Conservation (phyloP, 2,113 vertebrate species). For the Polyodon spathula region DNA sequence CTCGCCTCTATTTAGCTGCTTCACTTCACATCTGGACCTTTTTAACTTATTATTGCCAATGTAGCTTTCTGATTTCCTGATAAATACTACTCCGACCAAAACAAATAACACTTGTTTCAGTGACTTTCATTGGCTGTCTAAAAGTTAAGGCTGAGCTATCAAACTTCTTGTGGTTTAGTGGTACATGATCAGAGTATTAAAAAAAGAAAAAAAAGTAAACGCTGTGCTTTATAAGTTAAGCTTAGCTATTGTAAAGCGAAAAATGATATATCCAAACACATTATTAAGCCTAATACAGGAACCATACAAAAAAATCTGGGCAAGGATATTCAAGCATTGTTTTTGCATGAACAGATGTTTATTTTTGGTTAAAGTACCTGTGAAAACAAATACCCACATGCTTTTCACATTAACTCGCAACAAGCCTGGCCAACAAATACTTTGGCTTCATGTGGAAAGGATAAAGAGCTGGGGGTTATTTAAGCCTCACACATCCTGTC, state of each 20-base stretch:
- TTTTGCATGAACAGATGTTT: not conserved
- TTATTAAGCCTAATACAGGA: not conserved
- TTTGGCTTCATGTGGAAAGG: too few species aligned
- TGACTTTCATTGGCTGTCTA: slow-evolving; percentile 61
- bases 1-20: slow-evolving; percentile 1
- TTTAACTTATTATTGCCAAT: slow-evolving; percentile 69
- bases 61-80: slow-evolving; percentile 67
- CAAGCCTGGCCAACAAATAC: not conserved
- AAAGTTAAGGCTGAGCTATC: slow-evolving; percentile 48
- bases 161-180: slow-evolving; percentile 52
- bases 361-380: slow-evolving; percentile 2
- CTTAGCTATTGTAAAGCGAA: too few species aligned
- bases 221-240: too few species aligned
- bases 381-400: slow-evolving; percentile 3
- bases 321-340: not conserved
- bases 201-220: not conserved
- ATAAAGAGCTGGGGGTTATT: too few species aligned
- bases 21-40: slow-evolving; percentile 58
- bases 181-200: slow-evolving; percentile 41
- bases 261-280: too few species aligned
- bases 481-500: too few species aligned
- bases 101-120: slow-evolving; percentile 73
- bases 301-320: not conserved
- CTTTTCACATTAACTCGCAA: not conserved
- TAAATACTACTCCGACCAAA: slow-evolving; percentile 68